Evolutionary conservation across 2,113 vertebrate genomes (phyloP).

Genomic region (Neolamprologus sp.): DNA sequence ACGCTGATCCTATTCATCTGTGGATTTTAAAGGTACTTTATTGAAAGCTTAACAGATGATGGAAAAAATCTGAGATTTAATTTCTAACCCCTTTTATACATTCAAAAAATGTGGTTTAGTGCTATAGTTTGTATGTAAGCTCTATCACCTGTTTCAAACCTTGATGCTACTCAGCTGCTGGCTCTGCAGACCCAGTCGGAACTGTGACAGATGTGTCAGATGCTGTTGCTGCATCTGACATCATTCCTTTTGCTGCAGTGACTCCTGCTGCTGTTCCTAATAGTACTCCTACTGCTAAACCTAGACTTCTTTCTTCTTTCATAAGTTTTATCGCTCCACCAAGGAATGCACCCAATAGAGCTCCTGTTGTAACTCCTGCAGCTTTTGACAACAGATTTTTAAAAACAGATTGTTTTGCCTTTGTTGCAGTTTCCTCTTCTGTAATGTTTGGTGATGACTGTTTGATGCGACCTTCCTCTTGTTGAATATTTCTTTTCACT

Average conservation of each 20-base stretch:
- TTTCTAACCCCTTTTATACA: neutral
- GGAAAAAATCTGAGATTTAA: rapidly evolving
- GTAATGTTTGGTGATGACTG: rapidly evolving
- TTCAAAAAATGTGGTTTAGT: neutral
- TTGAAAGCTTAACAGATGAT: rapidly evolving
- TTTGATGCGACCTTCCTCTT: no score
- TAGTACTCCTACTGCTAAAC: rapidly evolving
- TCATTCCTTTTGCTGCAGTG: rapidly evolving
- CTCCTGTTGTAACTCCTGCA: rapidly evolving
- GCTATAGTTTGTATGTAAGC: no score
- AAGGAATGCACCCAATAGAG: rapidly evolving
- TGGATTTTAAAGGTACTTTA: neutral
- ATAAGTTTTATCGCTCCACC: rapidly evolving
- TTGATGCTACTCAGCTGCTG: no score
- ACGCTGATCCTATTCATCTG: rapidly evolving
- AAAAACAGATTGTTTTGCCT: no score
- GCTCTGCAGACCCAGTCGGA: no score
- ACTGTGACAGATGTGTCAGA: no score
- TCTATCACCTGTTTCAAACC: no score
- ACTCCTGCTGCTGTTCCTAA: no score
- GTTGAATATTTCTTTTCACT: rapidly evolving
- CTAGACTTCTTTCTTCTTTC: no score
- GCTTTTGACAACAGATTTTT: rapidly evolving
- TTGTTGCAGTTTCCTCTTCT: rapidly evolving
- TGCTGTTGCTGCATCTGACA: rapidly evolving